Percentiles rank a stretch among this genome's conserved stretches.
Conservation (phyloP, 2,797 vertebrate species). For the Catostomus latipinnis region DNA sequence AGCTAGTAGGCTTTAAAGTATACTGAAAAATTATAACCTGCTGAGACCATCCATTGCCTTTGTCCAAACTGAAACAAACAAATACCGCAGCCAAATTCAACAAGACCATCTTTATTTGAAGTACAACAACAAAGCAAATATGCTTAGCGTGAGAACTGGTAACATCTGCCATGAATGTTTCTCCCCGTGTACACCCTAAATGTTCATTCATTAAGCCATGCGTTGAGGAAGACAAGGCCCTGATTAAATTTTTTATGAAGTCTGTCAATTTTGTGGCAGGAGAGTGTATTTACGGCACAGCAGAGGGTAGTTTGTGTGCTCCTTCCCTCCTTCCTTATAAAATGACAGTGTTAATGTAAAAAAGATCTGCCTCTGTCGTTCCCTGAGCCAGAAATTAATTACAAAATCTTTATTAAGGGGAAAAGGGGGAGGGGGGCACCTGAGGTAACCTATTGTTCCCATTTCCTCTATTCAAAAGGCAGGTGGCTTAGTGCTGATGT, state of each 20-base stretch:
- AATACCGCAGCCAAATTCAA: conserved; percentile 44
- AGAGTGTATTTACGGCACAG: conserved; percentile 15
- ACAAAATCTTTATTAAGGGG: conserved; percentile 37
- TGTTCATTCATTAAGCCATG: background rate
- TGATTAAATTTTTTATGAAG: conserved; percentile 16
- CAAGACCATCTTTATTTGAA: conserved; percentile 42
- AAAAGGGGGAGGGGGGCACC: conserved; percentile 23
- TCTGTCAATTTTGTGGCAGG: conserved; percentile 16
- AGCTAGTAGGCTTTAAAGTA: conserved; percentile 37
- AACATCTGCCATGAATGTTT: conserved; percentile 11
- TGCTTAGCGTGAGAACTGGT: background rate
- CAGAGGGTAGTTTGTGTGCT: background rate
- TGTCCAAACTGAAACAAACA: conserved; percentile 45
- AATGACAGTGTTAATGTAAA: background rate
- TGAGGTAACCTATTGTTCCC: conserved; percentile 12
- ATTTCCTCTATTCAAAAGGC: background rate
- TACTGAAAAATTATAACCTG: conserved; percentile 10
- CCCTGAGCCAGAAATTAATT: conserved; percentile 19
- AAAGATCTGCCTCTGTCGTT: conserved; percentile 5
- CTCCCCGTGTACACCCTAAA: background rate
- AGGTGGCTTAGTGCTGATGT: conserved; percentile 28
- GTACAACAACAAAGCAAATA: conserved; percentile 30
- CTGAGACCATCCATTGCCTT: conserved; percentile 23
- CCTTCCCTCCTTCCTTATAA: background rate
- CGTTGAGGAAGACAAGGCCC: background rate